Evolutionary conservation across 2,888 invertebrate species (phyloP), one percentile per base, ranked within the genome.

Genomic region (Callimorpha dominula): DNA sequence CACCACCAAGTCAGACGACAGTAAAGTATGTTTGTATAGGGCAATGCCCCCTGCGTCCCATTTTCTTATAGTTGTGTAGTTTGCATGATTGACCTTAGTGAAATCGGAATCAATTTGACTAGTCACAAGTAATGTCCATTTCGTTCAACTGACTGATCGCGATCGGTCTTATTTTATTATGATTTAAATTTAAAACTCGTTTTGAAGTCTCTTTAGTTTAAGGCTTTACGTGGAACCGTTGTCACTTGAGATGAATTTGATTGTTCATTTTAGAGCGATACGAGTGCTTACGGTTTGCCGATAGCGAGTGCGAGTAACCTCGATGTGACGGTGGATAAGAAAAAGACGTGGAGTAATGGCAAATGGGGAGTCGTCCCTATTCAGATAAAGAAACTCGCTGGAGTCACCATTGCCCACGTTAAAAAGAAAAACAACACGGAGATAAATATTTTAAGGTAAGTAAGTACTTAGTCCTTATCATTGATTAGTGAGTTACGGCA

Each of bases 331-430:
- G 67, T 86, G 9, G 94, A 93, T 68, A 88, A 84, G 68, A 82
- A 80, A 57, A 87, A 87, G 63, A 76, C 80, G 1, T 95, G 95
- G 95, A 92, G 86, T 77, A 84, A 85, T 9, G 95, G 95, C 63
- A 91, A 86, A 70, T 95, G 95, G 95, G 95, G 95, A 65, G 89
- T 92, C 17, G 90, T 94, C 62, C 94, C 94, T 0, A 93, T 95
- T 12, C 94, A 94, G 83, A 87, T 94, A 50, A 95, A 94, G 81
- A 90, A 88, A 67, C 78, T 95, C 68, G 66, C 81, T 3, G 92
- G 91, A 12, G 91, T 94, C 82, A 91, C 91, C 75, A 82, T 92
- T 63, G 90, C 92, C 9, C 90, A 91, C 52, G 92, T 94, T 50
- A 90, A 85, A 83, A 93, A 87, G 87, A 94, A 93, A 89, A 84